Base-by-base conservation (phyloP, 2,888 invertebrate genomes). In the Drosophila acutilabella region DNA sequence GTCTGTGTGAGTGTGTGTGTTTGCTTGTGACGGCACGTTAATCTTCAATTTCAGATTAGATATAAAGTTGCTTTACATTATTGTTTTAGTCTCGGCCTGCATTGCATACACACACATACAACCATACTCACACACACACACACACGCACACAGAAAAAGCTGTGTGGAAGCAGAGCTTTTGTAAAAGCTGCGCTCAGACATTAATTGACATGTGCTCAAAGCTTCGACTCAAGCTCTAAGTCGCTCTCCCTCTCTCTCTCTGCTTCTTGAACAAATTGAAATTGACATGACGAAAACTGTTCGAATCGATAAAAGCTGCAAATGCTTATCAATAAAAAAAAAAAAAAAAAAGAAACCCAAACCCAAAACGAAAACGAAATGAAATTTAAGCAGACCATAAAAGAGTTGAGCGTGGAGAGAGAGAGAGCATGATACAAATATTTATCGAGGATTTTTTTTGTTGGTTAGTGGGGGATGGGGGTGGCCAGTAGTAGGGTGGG, bases 1-100 rank as follows among this genome's bases (percentile, higher is more conserved):
- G 33, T 30, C 11, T 52, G 52, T 51, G 50, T 52, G 53, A 61
- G 64, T 60, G 64, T 62, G 59, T 59, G 54, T 62, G 51, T 69
- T 36, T 56, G 58, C 61, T 54, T 66, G 59, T 52, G 57, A 38
- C 52, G 48, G 75, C 54, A 75, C 65, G 68, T 84, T 91, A 91
- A 91, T 91, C 90, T 90, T 74, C 75, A 85, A 83, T 87, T 90
- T 73, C 66, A 90, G 91, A 91, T 91, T 89, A 92, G 91, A 92
- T 91, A 91, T 90, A 85, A 86, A 78, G 73, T 76, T 77, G 74
- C 81, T 36, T 77, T 62, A 74, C 59, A 74, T 79, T 81, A 68
- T 76, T 68, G 70, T 73, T 82, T 71, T 65, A 70, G 66, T 64
- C 67, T 69, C 53, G 64, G 70, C 57, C 67, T 64, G 65, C 70